A percentile compares a stretch with the other conserved stretches of the same genome.
Evolutionary conservation across 1,140 invertebrate species (phyloP).

Genomic region (Saccostrea echinata): DNA sequence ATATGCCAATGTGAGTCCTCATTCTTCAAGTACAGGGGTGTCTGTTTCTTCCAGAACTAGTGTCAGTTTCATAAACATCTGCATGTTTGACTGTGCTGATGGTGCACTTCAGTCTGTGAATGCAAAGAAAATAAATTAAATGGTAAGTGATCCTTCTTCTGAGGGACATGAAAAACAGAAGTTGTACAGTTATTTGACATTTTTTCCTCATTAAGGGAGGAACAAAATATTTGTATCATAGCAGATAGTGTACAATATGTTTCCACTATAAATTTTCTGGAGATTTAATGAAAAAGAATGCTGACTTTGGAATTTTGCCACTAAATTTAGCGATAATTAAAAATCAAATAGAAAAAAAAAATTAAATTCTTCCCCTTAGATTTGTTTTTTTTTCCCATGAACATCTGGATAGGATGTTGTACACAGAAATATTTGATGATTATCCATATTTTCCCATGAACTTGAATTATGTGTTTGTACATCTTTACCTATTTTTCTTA

Average conservation of each 20-base stretch:
- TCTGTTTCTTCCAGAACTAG: not conserved
- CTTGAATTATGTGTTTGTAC: not conserved
- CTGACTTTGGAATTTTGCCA: not conserved
- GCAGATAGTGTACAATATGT: slow-evolving; percentile 2
- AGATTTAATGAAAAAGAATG: not conserved
- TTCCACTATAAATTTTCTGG: not conserved
- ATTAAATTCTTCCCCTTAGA: not conserved
- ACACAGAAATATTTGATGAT: not conserved
- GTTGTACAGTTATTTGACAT: slow-evolving; percentile 30
- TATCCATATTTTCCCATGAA: not conserved
- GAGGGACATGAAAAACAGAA: slow-evolving; percentile 15
- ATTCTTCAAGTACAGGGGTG: slow-evolving; percentile 10
- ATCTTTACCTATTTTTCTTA: not conserved
- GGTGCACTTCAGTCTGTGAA: not conserved
- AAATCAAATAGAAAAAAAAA: not conserved
- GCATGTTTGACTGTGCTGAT: not conserved
- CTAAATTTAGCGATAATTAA: not conserved
- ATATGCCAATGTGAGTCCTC: not conserved
- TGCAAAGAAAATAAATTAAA: slow-evolving; percentile 34
- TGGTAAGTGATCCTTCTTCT: slow-evolving; percentile 13
- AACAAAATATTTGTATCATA: not conserved
- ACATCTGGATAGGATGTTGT: not conserved
- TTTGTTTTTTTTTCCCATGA: not conserved
- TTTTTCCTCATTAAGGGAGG: not conserved
- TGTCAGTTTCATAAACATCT: slow-evolving; percentile 23